Base-by-base conservation (phyloP, 2,888 invertebrate species). In the Tinea pellionella region DNA sequence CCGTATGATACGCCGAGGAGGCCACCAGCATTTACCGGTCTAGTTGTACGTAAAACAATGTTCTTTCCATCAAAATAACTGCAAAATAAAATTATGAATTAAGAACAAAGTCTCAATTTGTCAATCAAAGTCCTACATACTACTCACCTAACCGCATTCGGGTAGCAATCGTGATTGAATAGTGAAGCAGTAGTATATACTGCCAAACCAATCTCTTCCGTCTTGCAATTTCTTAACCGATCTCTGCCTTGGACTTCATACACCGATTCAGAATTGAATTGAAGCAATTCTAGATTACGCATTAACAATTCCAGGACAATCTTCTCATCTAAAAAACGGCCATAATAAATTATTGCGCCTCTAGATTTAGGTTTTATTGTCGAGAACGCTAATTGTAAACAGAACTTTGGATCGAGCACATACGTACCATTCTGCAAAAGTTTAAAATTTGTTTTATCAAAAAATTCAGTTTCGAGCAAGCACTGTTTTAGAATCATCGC, bases 261-360 rank as follows among this genome's bases (percentile, higher is more conserved):
- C 41, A 96, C 90, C 79, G 95, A 95, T 69, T 96, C 95, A 0
- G 95, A 94, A 72, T 96, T 96, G 75, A 95, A 96, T 72, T 95
- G 95, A 12, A 95, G 77, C 59, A 94, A 86, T 75, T 94, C 93
- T 9, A 95, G 83, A 67, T 94, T 89, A 42, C 90, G 90, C 8
- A 94, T 77, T 8, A 96, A 72, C 18, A 94, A 76, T 60, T 92
- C 90, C 8, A 89, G 92, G 19, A 94, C 72, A 3, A 73, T 69
- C 2, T 51, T 66, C 63, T 81, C 72, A 0, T 74, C 82, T 85
- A 68, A 1, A 72, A 75, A 61, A 57, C 51, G 18, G 8, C 11
- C n/a, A 43, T 3, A 19, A 51, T 16, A 59, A 12, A n/a, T n/a
- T n/a, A n/a, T n/a, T n/a, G n/a, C n/a, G n/a, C n/a, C n/a, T n/a